Evolutionary conservation across 2,888 invertebrate genomes (phyloP).

Genomic region (Himalopsyche kuldschensis): DNA sequence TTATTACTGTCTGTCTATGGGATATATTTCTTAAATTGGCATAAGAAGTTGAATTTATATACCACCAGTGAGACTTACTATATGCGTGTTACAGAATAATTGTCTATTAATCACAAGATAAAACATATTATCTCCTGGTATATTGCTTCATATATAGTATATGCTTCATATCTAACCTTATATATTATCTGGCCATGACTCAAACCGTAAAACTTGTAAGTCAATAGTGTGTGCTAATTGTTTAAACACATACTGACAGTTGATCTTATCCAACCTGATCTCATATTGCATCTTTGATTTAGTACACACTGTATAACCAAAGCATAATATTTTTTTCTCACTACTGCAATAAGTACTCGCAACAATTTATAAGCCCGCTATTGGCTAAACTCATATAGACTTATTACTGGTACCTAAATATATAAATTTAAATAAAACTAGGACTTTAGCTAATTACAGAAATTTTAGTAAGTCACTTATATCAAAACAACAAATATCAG

Average conservation of each 20-base stretch:
- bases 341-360: not conserved
- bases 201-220: not conserved
- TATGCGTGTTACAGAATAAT: not conserved
- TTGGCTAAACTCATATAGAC: not conserved
- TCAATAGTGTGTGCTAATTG: not conserved
- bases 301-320: not conserved
- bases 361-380: not conserved
- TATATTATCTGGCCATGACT: not conserved
- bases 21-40: not conserved
- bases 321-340: not conserved
- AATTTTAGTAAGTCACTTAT: not conserved
- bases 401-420: not conserved
- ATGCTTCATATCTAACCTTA: not conserved
- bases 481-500: not conserved
- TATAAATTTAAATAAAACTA: not conserved
- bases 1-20: not conserved
- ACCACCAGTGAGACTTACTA: not conserved
- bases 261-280: not conserved
- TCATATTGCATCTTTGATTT: not conserved
- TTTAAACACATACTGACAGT: not conserved
- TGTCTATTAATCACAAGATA: not conserved
- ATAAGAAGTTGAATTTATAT: not conserved
- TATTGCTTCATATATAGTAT: not conserved
- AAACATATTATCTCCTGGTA: not conserved
- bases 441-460: not conserved